A percentile compares a stretch with the other conserved stretches of the same genome.
Evolutionary conservation across 2,888 invertebrate species (phyloP).

Genomic region (Callimorpha dominula): DNA sequence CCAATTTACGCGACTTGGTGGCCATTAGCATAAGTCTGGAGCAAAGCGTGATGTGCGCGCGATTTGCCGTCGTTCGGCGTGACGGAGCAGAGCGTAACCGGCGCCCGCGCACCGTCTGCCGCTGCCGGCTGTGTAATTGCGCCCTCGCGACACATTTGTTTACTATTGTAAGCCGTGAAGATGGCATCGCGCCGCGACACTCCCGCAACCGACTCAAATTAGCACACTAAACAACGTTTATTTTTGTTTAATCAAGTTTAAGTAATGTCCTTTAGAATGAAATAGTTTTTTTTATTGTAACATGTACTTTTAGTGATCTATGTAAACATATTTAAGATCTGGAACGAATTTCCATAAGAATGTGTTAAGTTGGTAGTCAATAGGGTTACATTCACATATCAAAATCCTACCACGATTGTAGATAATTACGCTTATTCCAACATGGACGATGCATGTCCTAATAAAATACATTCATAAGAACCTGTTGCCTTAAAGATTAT

Average conservation of each 20-base stretch:
- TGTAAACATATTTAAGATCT: constrained; percentile 45
- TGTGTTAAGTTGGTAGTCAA: constrained; percentile 36
- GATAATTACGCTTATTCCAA: constrained; percentile 48
- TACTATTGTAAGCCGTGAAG: constrained; percentile 85
- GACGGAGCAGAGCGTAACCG: constrained; percentile 44
- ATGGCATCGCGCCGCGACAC: constrained; percentile 81
- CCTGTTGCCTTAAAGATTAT: constrained; percentile 44
- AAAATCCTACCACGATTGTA: constrained; percentile 42
- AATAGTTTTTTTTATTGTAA: constrained; percentile 23
- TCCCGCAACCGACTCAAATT: constrained; percentile 75
- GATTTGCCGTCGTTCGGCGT: constrained; percentile 74
- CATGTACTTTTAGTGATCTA: constrained; percentile 38
- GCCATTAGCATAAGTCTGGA: constrained; percentile 85
- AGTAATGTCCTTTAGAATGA: constrained; percentile 23
- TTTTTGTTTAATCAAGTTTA: constrained; percentile 32
- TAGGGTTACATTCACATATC: constrained; percentile 42
- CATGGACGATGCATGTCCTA: constrained; percentile 49
- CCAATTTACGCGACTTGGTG: constrained; percentile 84
- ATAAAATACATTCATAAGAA: constrained; percentile 46
- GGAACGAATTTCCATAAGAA: constrained; percentile 47
- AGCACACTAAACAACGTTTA: constrained; percentile 69
- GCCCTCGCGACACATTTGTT: constrained; percentile 84
- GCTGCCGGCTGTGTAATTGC: constrained; percentile 74
- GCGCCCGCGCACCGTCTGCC: constrained; percentile 52
- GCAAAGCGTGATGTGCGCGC: constrained; percentile 81